Percentiles rank a stretch among this genome's conserved stretches.
phyloP scores from a whole-genome alignment of 64 coral and sea anemone genomes.

The Hydrozoanthus tunicans region DNA sequence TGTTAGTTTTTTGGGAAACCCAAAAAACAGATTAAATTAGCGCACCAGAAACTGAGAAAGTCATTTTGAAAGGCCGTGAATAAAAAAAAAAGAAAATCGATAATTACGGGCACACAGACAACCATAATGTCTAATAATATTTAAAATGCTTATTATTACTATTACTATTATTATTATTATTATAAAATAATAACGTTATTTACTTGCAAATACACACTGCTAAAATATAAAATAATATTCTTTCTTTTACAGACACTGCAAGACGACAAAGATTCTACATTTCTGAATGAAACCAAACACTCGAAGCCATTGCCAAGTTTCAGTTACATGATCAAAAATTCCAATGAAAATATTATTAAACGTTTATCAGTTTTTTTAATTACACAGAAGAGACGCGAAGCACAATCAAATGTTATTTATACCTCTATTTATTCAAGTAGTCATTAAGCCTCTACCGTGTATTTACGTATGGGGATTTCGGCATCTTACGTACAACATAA shows the following conservation, averaged over 20 bases:
- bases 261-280: neutral
- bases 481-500: neutral
- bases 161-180: too few species aligned
- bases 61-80: neutral
- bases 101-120: neutral
- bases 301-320: neutral
- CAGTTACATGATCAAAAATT: neutral
- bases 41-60: neutral
- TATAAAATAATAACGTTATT: neutral
- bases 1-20: neutral
- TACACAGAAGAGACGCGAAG: neutral
- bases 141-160: too few species aligned
- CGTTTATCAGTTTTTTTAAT: neutral
- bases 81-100: neutral
- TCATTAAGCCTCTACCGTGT: neutral
- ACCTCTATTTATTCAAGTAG: neutral
- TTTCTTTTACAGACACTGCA: neutral
- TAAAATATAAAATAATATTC: neutral
- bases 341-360: neutral
- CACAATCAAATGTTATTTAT: neutral
- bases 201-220: too few species aligned
- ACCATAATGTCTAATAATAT: neutral
- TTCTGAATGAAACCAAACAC: neutral
- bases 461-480: neutral
- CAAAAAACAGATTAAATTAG: neutral